phyloP scores from a whole-genome alignment of 1,140 invertebrate species.

The Drosophila albomicans region DNA sequence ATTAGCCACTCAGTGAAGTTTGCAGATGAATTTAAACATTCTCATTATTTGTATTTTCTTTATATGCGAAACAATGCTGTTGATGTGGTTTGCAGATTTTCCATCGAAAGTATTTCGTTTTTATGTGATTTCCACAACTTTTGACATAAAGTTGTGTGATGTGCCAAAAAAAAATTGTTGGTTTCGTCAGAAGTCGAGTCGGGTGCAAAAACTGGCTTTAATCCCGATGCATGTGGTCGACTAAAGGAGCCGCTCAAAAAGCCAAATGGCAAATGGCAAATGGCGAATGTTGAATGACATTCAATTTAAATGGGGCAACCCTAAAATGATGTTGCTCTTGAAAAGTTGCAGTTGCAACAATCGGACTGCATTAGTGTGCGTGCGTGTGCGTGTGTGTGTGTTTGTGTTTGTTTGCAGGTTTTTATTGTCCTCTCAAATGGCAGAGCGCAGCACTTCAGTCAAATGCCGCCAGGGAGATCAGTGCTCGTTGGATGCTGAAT shows the following conservation, averaged over 20 bases:
- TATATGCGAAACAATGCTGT: too few species aligned
- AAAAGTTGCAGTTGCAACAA: not conserved
- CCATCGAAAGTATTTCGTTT: too few species aligned
- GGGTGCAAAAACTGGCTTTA: not conserved
- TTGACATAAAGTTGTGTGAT: too few species aligned
- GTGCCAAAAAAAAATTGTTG: too few species aligned
- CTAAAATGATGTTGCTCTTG: not conserved
- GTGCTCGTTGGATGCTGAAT: constrained; percentile 13
- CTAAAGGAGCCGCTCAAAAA: not conserved
- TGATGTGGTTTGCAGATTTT: too few species aligned
- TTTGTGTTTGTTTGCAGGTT: not conserved
- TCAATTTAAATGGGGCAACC: not conserved
- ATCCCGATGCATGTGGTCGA: not conserved
- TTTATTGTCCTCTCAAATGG: constrained; percentile 9
- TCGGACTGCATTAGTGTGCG: too few species aligned
- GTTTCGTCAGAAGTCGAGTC: not conserved
- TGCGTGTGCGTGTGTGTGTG: too few species aligned
- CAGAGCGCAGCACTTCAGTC: constrained; percentile 33
- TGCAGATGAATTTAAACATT: too few species aligned
- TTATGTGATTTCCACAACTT: too few species aligned
- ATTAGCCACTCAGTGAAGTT: too few species aligned
- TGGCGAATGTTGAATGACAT: not conserved
- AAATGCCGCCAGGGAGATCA: constrained; percentile 44
- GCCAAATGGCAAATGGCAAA: not conserved
- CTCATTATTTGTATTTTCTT: too few species aligned